Conservation (phyloP, 2,113 vertebrate species). For the Gambusia affinis region DNA sequence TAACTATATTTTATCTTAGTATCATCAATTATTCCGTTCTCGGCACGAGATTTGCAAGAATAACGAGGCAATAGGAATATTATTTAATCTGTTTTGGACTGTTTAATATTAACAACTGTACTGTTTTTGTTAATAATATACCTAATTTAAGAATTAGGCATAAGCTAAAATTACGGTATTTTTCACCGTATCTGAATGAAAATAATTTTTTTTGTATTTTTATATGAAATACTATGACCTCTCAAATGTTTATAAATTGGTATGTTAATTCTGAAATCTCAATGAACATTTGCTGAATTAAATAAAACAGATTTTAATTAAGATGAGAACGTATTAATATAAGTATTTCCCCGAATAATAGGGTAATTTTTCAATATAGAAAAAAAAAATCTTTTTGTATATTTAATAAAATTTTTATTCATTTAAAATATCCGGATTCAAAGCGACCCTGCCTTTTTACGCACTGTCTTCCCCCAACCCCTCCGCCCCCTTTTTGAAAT, state of each 20-base stretch:
- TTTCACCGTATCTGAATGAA: neutral
- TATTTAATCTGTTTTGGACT: no score
- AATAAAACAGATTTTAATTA: neutral
- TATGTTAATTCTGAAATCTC: no score
- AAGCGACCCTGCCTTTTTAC: neutral
- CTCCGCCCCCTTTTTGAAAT: neutral
- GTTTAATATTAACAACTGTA: no score
- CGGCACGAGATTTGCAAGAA: neutral
- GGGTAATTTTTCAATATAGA: neutral
- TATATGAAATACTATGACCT: neutral
- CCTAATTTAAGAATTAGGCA: no score
- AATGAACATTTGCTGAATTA: neutral
- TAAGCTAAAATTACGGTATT: neutral
- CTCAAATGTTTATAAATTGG: neutral
- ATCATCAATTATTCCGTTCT: neutral
- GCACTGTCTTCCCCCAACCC: no score
- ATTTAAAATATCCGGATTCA: neutral
- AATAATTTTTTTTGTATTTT: neutral
- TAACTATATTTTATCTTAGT: neutral
- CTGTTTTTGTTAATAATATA: no score
- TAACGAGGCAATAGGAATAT: neutral
- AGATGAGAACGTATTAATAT: no score
- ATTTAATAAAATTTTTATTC: neutral
- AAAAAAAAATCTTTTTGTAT: neutral
- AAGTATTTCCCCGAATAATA: no score